A percentile compares a stretch with the other conserved stretches of the same genome.
These are phyloP conservation scores for Heptranchias perlo DNA, from an alignment of 2,113 vertebrate species.

Conservation along the genomic window DNA sequence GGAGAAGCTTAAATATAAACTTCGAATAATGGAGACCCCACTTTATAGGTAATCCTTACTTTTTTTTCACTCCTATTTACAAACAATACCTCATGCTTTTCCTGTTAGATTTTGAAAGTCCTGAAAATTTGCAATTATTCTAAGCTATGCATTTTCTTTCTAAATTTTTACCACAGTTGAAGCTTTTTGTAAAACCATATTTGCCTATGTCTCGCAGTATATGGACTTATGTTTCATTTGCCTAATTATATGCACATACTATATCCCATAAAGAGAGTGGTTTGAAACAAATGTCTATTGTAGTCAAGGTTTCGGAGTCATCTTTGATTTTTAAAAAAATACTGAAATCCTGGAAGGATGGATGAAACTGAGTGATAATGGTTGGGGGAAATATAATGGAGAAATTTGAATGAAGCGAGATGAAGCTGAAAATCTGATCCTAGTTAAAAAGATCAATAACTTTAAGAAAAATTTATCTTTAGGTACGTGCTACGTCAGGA, in stretches of 20 bases:
- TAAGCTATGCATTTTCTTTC: neutral
- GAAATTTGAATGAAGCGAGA: neutral
- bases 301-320: too few relatives aligned
- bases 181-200: neutral
- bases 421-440: neutral
- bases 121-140: neutral
- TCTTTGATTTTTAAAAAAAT: neutral
- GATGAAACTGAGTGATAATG: neutral
- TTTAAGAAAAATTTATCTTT: slow-evolving; percentile 39
- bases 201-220: neutral
- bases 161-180: neutral
- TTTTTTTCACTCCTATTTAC: neutral
- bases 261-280: too few relatives aligned
- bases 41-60: slow-evolving; percentile 64
- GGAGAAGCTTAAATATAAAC: slow-evolving; percentile 78
- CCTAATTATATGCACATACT: neutral
- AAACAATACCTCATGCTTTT: neutral
- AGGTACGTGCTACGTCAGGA: slow-evolving; percentile 86
- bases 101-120: neutral
- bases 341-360: neutral
- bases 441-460: neutral
- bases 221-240: neutral
- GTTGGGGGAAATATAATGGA: neutral
- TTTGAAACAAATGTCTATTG: neutral
- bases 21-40: slow-evolving; percentile 89